Evolutionary conservation across 2,797 vertebrate genomes (phyloP), one percentile per base, ranked within the genome.

Genomic region (Steatocranus sp.): DNA sequence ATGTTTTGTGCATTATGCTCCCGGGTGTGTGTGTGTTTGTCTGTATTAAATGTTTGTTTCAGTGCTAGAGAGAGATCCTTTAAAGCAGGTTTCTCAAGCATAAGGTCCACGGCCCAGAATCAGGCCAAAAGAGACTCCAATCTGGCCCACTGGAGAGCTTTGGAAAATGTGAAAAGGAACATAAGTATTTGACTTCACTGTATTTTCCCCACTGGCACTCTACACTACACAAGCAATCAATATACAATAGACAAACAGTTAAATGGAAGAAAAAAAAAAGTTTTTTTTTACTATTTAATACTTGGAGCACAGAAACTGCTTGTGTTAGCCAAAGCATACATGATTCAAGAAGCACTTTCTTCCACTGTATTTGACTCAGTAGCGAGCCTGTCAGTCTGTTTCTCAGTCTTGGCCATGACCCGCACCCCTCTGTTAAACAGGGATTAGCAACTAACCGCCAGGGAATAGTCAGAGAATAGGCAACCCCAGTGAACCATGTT

Each of bases 391-490:
- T 36, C 32, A 30, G 34, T 79, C 54, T 83, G 79, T 80, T 83
- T 76, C 41, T 75, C 81, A 25, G 58, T 68, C 76, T 78, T 80
- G 82, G 61, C 83, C 75, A n/a, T 30, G n/a, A 85, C 83, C 78
- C 5, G n/a, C 36, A 56, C 38, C 14, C 78, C 74, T 80, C 36
- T 75, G 88, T 89, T 89, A 84, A 91, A 93, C 84, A 80, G 76
- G 91, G 92, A 94, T 96, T 95, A 94, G 91, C 80, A n/a, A 66
- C 92, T 91, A 94, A 93, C 87, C 90, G 86, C 77, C 75, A 15
- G 79, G 90, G 92, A 92, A 95, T 94, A 93, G 87, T 63, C 2
- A 1, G 78, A 90, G 87, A 92, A 92, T 84, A 81, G 88, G 74
- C 32, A 63, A 89, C 84, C 89, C 85, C 87, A 58, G 84, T 78